Base-by-base conservation (phyloP, 2,113 vertebrate species). In the Actinemys pallida region DNA sequence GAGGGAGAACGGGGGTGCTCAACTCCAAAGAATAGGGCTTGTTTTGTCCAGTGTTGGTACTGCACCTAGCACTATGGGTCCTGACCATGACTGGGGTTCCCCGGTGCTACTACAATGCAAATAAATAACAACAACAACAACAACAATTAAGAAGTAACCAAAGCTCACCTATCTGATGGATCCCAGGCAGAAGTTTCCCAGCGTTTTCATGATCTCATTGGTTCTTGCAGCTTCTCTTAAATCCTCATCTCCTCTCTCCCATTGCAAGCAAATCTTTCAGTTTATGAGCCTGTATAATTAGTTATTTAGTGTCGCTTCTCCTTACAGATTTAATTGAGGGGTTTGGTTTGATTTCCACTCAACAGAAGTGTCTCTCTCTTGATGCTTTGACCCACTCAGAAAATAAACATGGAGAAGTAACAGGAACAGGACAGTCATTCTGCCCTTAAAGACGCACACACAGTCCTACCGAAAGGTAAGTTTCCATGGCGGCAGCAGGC, bases 321-420 rank as follows among this genome's bases (percentile, higher is more conserved):
- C 17, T 69, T 4, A 0, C 0, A 3, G 4, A 20, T n/a, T n/a
- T 20, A 16, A 69, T 31, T n/a, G 4, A 16, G 39, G 10, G 17
- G 65, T 69, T 35, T 13, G 6, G 31, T 17, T 69, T 69, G 35
- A 69, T 39, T n/a, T 35, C 7, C 14, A n/a, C 35, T 19, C 17
- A 16, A 19, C 65, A 69, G 35, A 4, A 69, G 65, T 19, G 4
- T 69, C 65, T 69, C 65, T 19, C 65, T 19, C 35, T 69, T 8
- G 35, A n/a, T 35, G 35, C 65, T 69, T 10, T 39, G 35, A 69
- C 35, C 65, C 35, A 39, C 35, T n/a, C 65, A 39, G 35, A n/a
- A 65, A 69, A 20, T 10, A 19, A n/a, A 20, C 4, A 1, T 2
- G 2, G 35, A 69, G 17, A n/a, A n/a, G 25, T 59, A 59, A 29